phyloP scores from a whole-genome alignment of 2,113 vertebrate genomes.

The Chelonoidis abingdonii region DNA sequence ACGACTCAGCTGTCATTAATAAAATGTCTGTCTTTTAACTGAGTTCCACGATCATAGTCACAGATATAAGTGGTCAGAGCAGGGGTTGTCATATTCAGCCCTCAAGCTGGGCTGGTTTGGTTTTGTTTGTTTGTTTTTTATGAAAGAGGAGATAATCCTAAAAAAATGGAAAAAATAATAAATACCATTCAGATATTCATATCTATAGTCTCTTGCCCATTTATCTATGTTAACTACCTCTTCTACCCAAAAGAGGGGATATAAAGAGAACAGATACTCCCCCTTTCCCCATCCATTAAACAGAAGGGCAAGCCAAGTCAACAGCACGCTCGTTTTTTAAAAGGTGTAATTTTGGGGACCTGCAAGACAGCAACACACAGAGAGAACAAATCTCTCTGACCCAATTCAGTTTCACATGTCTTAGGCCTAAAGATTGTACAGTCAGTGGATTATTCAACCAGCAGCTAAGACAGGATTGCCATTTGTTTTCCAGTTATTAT shows the following conservation, averaged over 20 bases:
- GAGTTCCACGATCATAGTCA: neutral
- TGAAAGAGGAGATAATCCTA: neutral
- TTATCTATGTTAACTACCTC: neutral
- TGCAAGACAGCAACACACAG: neutral
- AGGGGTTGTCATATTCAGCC: neutral
- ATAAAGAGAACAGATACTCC: neutral
- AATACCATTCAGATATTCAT: neutral
- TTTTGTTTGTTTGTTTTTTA: neutral
- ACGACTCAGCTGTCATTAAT: neutral
- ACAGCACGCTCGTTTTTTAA: neutral
- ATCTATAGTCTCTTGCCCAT: neutral
- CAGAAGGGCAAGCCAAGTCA: neutral
- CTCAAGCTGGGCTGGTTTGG: neutral
- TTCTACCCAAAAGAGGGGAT: neutral
- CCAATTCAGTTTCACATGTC: neutral
- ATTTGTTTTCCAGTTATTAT: neutral
- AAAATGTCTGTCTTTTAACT: neutral
- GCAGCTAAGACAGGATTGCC: neutral
- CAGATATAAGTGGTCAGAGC: rapidly evolving
- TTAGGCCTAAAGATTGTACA: neutral
- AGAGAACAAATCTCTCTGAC: neutral
- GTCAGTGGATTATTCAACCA: neutral
- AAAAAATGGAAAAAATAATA: neutral
- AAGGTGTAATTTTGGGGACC: neutral
- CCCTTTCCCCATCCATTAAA: neutral